phyloP scores from a whole-genome alignment of 1,140 invertebrate species.

The Sitophilus oryzae region DNA sequence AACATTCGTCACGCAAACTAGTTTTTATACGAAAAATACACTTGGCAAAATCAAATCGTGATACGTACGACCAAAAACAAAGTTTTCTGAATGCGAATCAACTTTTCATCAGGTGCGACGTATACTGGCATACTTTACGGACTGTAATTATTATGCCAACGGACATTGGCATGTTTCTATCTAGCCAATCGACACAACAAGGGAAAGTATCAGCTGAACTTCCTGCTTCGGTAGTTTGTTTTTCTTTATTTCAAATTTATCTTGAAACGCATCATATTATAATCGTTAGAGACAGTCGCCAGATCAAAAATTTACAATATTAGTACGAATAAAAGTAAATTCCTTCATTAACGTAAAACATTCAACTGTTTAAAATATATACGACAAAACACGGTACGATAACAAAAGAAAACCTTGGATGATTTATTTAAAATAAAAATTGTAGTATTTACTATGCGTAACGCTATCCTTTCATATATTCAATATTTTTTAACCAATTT shows the following conservation, averaged over 20 bases:
- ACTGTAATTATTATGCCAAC: slow-evolving; percentile 24
- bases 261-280: neutral
- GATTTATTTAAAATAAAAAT: neutral
- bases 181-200: slow-evolving; percentile 23
- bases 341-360: too few relatives aligned
- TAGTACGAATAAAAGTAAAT: too few relatives aligned
- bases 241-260: slow-evolving; percentile 9
- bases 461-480: neutral
- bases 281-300: too few relatives aligned
- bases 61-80: slow-evolving; percentile 8
- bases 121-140: slow-evolving; percentile 23
- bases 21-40: neutral
- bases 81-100: slow-evolving; percentile 10
- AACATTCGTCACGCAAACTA: neutral
- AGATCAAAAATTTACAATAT: too few relatives aligned
- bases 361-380: too few relatives aligned
- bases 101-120: slow-evolving; percentile 10
- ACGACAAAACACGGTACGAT: too few relatives aligned
- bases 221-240: slow-evolving; percentile 27
- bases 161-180: slow-evolving; percentile 18
- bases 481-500: too few relatives aligned
- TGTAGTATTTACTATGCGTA: neutral
- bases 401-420: neutral
- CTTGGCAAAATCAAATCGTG: too few relatives aligned
- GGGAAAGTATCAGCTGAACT: slow-evolving; percentile 31